Evolutionary conservation across 2,888 invertebrate species (phyloP).

Genomic region (Acanthosepion esculentum): DNA sequence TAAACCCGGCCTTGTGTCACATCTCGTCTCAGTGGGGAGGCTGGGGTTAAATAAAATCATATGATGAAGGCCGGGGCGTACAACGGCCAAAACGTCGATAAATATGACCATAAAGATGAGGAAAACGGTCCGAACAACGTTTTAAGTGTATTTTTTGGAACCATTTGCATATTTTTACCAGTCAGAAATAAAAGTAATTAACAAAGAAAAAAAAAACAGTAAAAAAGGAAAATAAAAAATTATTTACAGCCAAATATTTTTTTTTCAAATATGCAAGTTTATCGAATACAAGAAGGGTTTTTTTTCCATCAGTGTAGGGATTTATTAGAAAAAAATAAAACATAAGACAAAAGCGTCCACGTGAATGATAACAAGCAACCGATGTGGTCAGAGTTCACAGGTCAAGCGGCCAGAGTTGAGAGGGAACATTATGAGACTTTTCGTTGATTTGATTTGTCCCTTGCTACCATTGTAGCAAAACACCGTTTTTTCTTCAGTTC

Average conservation of each 20-base stretch:
- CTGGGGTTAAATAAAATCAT: too few species aligned
- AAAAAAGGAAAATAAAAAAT: not conserved
- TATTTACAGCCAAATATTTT: not conserved
- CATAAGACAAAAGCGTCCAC: not conserved
- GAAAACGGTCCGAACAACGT: too few species aligned
- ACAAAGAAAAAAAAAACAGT: not conserved
- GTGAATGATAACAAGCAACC: constrained; percentile 24
- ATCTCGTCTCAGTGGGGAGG: too few species aligned
- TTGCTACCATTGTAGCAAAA: not conserved
- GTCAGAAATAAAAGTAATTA: too few species aligned
- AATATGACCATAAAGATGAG: too few species aligned
- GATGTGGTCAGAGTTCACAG: not conserved
- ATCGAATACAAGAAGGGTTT: not conserved
- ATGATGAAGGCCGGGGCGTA: too few species aligned
- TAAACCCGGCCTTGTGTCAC: too few species aligned
- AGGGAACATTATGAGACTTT: not conserved
- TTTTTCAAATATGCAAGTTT: not conserved
- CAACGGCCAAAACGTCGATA: too few species aligned
- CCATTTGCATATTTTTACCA: too few species aligned
- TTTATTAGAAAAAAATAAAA: constrained; percentile 4
- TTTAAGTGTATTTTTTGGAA: too few species aligned
- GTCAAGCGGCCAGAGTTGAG: not conserved
- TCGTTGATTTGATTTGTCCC: not conserved
- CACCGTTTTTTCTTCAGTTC: not conserved
- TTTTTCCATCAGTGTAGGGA: not conserved